These are phyloP conservation scores for Mantis religiosa DNA, from an alignment of 2,888 invertebrate species.

Conservation along the genomic window DNA sequence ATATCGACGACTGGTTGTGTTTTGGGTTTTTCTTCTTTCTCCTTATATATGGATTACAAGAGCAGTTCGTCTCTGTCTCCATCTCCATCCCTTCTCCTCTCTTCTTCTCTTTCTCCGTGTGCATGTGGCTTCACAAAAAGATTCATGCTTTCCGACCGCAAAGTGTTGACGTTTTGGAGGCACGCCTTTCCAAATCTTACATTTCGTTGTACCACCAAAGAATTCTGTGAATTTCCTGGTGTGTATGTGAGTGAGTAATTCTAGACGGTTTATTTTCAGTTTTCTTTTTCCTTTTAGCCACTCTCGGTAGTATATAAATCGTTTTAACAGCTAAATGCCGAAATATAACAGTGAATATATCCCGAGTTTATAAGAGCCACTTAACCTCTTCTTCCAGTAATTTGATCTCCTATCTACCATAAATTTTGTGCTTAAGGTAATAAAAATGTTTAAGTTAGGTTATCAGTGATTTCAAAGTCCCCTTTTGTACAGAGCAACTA, in stretches of 20 bases:
- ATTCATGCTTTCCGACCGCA: slow-evolving; percentile 12
- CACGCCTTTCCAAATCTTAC: slow-evolving; percentile 13
- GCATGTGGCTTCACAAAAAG: neutral
- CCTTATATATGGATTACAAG: neutral
- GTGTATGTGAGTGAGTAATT: neutral
- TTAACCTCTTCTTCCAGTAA: no score
- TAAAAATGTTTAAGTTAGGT: no score
- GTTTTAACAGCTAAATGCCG: no score
- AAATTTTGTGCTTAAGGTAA: no score
- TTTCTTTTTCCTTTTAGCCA: no score
- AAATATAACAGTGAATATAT: no score
- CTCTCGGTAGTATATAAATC: no score
- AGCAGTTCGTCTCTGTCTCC: neutral
- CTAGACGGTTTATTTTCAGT: neutral
- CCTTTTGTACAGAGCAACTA: no score
- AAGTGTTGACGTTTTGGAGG: slow-evolving; percentile 22
- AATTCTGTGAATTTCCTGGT: neutral
- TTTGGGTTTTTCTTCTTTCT: neutral
- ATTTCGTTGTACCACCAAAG: neutral
- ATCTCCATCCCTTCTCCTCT: neutral
- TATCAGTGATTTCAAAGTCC: no score
- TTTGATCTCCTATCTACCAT: no score
- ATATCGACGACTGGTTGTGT: slow-evolving; percentile 17
- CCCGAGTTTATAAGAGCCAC: no score
- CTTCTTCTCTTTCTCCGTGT: neutral